phyloP scores from a whole-genome alignment of 2,113 vertebrate species.

The Ophiodon elongatus region DNA sequence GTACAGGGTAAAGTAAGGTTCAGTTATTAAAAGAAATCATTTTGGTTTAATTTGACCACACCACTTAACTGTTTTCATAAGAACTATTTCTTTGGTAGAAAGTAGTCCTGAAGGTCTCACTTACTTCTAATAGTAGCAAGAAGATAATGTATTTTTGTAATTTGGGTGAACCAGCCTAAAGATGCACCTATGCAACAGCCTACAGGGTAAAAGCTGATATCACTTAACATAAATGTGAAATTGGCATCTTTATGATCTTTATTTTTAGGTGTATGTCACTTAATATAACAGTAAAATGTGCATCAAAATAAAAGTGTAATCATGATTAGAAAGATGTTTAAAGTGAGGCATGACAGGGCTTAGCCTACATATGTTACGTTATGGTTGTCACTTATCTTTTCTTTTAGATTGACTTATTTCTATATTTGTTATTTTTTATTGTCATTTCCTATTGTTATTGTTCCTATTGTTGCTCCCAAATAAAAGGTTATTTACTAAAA shows the following conservation, averaged over 20 bases:
- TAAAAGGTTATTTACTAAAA: constrained; percentile 60
- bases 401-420: constrained; percentile 42
- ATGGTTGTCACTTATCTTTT: constrained; percentile 25
- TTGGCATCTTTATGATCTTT: neutral
- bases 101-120: neutral
- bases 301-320: constrained; percentile 14
- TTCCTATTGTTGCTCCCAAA: constrained; percentile 52
- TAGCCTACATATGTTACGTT: neutral
- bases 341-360: constrained; percentile 4
- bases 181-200: neutral
- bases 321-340: neutral
- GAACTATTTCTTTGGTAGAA: neutral
- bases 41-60: neutral
- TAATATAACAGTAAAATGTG: constrained; percentile 9
- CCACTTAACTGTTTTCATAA: neutral
- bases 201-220: neutral
- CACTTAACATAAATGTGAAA: neutral
- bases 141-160: neutral
- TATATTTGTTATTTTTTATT: constrained; percentile 53
- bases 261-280: neutral
- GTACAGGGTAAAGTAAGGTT: no score
- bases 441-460: constrained; percentile 40
- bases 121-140: neutral
- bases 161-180: neutral
- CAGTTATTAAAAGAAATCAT: neutral